Conservation (phyloP, 1,140 invertebrate species). For the Andricus grossulariae region DNA sequence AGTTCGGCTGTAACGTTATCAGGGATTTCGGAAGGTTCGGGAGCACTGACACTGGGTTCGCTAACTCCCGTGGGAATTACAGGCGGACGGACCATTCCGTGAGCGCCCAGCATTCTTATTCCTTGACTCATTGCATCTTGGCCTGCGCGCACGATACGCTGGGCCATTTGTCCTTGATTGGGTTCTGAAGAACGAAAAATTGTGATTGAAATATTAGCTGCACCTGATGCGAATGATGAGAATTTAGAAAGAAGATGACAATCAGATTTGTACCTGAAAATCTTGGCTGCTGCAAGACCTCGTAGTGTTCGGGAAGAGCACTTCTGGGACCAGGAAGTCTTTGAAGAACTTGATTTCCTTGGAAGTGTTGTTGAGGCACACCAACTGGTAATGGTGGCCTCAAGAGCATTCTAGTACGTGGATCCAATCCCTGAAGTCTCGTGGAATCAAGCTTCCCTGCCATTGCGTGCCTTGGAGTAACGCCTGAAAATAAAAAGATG, state of each 20-base stretch:
- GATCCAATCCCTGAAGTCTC: slow-evolving; percentile 74
- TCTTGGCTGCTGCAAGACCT: slow-evolving; percentile 71
- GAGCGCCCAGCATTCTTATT: slow-evolving; percentile 64
- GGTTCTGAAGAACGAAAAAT: slow-evolving; percentile 53
- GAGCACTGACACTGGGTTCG: slow-evolving; percentile 60
- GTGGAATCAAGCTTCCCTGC: slow-evolving; percentile 63
- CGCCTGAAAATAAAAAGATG: slow-evolving; percentile 48
- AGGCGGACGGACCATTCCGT: slow-evolving; percentile 61
- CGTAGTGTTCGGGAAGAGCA: slow-evolving; percentile 66
- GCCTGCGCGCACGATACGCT: slow-evolving; percentile 62
- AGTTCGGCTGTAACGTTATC: slow-evolving; percentile 87
- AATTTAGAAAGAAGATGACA: background rate
- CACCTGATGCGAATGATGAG: too few species aligned
- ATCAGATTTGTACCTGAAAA: slow-evolving; percentile 60
- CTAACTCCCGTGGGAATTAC: slow-evolving; percentile 63
- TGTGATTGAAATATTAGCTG: too few species aligned
- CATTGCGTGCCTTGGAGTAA: slow-evolving; percentile 63
- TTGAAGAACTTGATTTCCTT: slow-evolving; percentile 65
- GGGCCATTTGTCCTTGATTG: slow-evolving; percentile 64
- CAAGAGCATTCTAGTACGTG: slow-evolving; percentile 73
- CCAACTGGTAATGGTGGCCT: slow-evolving; percentile 60
- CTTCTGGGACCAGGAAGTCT: slow-evolving; percentile 64
- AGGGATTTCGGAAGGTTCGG: slow-evolving; percentile 80
- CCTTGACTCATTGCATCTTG: slow-evolving; percentile 67
- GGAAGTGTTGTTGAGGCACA: slow-evolving; percentile 66